phyloP scores from a whole-genome alignment of 1,140 invertebrate species.

The Habropoda laboriosa region DNA sequence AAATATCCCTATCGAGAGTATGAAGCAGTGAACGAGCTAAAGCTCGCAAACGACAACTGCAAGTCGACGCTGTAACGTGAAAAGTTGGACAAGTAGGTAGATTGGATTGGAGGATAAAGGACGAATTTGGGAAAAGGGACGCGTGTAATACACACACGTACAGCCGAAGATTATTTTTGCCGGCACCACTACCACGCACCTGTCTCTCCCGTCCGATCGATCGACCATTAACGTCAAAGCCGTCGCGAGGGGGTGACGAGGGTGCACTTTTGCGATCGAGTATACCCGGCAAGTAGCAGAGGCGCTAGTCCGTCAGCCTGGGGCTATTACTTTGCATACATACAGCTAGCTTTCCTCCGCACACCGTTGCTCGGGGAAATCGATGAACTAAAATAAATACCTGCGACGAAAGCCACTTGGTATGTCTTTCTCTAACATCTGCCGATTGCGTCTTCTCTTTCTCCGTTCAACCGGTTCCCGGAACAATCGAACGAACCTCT shows the following conservation, averaged over 20 bases:
- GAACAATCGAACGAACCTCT: not conserved
- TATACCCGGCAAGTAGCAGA: conserved; percentile 58
- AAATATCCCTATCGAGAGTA: too few relatives aligned
- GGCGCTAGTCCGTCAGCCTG: conserved; percentile 58
- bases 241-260: conserved; percentile 35
- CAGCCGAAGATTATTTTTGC: conserved; percentile 60
- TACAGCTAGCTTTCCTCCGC: conserved; percentile 47
- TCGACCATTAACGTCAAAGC: conserved; percentile 69
- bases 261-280: conserved; percentile 62
- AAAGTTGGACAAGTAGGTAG: too few relatives aligned
- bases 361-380: conserved; percentile 54
- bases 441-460: not conserved
- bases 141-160: conserved; percentile 4
- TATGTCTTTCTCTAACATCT: conserved; percentile 1
- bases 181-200: conserved; percentile 50
- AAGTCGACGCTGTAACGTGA: too few relatives aligned
- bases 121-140: conserved; percentile 33
- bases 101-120: not conserved
- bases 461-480: not conserved
- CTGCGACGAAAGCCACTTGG: conserved; percentile 50
- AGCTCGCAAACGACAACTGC: too few relatives aligned
- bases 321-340: conserved; percentile 66
- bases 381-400: conserved; percentile 70
- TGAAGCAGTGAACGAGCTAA: too few relatives aligned
- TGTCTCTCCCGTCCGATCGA: conserved; percentile 63